A percentile compares a stretch with the other conserved stretches of the same genome.
phyloP scores from a whole-genome alignment of 2,797 vertebrate species.

The Syndactyla subalaris region DNA sequence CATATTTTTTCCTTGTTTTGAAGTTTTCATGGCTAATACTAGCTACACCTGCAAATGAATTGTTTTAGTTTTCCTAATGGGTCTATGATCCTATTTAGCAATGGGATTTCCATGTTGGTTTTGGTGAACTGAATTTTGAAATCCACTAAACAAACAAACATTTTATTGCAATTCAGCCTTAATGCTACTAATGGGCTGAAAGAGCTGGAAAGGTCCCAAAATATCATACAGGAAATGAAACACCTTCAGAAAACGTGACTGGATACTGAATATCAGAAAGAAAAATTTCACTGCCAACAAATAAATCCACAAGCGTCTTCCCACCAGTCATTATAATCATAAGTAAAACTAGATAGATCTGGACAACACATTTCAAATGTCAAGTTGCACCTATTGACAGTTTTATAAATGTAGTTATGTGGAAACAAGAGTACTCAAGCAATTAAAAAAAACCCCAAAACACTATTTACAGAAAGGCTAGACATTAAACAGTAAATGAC shows the following conservation, averaged over 20 bases:
- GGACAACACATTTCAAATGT: neutral
- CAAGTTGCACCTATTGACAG: neutral
- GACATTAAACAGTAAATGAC: neutral
- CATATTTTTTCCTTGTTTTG: neutral
- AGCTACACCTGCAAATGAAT: neutral
- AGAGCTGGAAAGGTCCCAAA: neutral
- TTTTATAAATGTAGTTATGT: neutral
- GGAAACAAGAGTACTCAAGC: neutral
- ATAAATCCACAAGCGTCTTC: neutral
- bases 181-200: neutral
- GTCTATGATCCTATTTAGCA: neutral
- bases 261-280: neutral
- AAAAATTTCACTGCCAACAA: neutral
- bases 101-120: neutral
- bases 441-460: neutral
- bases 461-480: neutral
- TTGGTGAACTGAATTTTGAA: neutral
- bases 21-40: neutral
- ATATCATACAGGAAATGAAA: neutral
- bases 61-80: neutral
- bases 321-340: neutral
- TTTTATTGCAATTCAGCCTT: neutral
- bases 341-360: neutral
- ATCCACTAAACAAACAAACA: neutral
- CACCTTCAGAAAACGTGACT: neutral